phyloP scores from a whole-genome alignment of 2,797 vertebrate species.

The Mallotus villosus region DNA sequence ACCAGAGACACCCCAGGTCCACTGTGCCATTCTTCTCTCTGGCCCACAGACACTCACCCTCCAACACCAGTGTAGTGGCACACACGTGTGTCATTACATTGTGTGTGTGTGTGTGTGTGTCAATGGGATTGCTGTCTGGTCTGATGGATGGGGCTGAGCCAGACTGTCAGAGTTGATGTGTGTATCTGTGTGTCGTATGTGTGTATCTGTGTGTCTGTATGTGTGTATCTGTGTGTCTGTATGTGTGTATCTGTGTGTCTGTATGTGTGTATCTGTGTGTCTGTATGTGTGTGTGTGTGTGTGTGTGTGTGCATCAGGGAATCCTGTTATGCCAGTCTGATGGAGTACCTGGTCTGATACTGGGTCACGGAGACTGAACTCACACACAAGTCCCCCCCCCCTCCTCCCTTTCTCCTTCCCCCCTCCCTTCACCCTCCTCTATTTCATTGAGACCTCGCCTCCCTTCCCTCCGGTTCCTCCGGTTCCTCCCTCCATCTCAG shows the following conservation, averaged over 20 bases:
- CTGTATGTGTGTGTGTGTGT: neutral
- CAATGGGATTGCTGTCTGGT: constrained; percentile 23
- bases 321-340: constrained; percentile 1
- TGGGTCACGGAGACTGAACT: neutral
- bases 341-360: constrained; percentile 4
- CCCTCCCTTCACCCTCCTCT: neutral
- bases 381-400: neutral
- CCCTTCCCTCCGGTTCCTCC: neutral
- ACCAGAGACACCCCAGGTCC: constrained; percentile 27
- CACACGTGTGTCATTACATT: neutral
- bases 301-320: constrained; percentile 11
- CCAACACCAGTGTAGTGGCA: no score
- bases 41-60: neutral
- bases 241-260: constrained; percentile 8
- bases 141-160: constrained; percentile 22
- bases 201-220: neutral
- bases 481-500: neutral
- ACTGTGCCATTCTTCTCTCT: neutral
- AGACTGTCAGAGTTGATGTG: neutral
- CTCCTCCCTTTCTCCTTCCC: neutral
- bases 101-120: constrained; percentile 15
- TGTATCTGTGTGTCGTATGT: neutral
- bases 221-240: no score
- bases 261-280: neutral
- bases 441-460: neutral